Evolutionary conservation across 2,888 invertebrate genomes (phyloP), one percentile per base, ranked within the genome.

Genomic region (Erynnis tages): DNA sequence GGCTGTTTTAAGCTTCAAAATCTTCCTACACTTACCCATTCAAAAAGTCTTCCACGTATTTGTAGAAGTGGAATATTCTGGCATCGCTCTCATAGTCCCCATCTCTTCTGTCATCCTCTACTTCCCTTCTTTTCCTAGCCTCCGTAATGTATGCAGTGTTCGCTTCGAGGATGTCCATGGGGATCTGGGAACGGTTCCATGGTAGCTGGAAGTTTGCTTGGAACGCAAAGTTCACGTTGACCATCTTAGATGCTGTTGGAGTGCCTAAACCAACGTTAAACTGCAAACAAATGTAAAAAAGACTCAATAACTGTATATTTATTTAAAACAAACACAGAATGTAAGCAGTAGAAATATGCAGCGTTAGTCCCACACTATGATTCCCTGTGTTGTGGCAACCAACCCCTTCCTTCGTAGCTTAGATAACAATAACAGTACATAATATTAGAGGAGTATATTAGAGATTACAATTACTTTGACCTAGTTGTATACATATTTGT

Each of bases 201-300:
- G 90, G 90, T 0, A 88, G 70, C 27, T 82, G 79, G 59, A 90
- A 90, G 58, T 90, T 90, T 1, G 85, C 80, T 69, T 90, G 90
- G 54, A 89, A 76, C 0, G 83, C 88, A 67, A 77, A 88, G 66
- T 90, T 90, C 0, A 89, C 52, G 56, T 78, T 79, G 4, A 90
- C 66, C 30, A 72, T 68, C 35, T 81, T 76, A 0, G 73, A 65
- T 1, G 76, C 71, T 1, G 81, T 79, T 1, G 89, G 90, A 1
- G 85, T 79, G 0, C 79, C 84, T 0, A 89, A 46, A 0, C 89
- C 89, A 0, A 68, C 72, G 59, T 88, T 88, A 37, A 87, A 73
- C 89, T 89, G 75, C n/a, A 77, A 80, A 34, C 8, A 25, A 32
- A 7, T 1, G 10, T 2, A 30, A 30, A n/a, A n/a, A n/a, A n/a